These are phyloP conservation scores for Sicus ferrugineus DNA, from an alignment of 2,888 invertebrate species.

Conservation along the genomic window DNA sequence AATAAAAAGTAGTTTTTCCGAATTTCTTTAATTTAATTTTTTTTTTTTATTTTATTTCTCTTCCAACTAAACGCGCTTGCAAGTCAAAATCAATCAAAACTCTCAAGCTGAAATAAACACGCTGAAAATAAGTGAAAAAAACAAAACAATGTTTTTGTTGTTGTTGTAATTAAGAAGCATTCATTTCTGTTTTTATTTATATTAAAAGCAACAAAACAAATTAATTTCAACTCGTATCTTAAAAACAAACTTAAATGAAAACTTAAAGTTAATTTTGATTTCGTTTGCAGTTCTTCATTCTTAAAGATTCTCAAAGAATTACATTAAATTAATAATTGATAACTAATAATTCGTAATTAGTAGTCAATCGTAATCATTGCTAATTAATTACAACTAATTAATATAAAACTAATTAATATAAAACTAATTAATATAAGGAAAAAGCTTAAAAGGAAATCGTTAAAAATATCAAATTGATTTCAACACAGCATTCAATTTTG, in stretches of 20 bases:
- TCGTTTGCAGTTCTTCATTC: conserved; percentile 11
- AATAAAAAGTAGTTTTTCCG: neutral
- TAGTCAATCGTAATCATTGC: neutral
- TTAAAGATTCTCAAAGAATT: conserved; percentile 18
- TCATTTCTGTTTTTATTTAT: conserved; percentile 2
- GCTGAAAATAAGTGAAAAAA: conserved; percentile 29
- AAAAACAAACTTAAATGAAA: conserved; percentile 39
- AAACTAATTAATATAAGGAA: neutral
- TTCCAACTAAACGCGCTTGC: neutral
- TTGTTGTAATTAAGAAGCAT: conserved; percentile 20
- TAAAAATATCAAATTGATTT: neutral
- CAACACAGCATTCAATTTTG: too few relatives aligned
- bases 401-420: neutral
- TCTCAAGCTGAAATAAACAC: conserved; percentile 14
- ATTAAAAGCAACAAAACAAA: conserved; percentile 35
- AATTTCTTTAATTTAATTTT: conserved; percentile 28
- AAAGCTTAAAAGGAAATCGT: neutral
- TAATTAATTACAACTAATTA: conserved; percentile 11
- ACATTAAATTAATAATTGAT: neutral
- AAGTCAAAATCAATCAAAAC: neutral
- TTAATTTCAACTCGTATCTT: conserved; percentile 33
- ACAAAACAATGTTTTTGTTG: conserved; percentile 28
- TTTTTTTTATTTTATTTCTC: neutral
- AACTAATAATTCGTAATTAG: neutral
- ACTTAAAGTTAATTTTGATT: conserved; percentile 65